Conservation (phyloP, 2,113 vertebrate species). For the Bujurquina vittata region DNA sequence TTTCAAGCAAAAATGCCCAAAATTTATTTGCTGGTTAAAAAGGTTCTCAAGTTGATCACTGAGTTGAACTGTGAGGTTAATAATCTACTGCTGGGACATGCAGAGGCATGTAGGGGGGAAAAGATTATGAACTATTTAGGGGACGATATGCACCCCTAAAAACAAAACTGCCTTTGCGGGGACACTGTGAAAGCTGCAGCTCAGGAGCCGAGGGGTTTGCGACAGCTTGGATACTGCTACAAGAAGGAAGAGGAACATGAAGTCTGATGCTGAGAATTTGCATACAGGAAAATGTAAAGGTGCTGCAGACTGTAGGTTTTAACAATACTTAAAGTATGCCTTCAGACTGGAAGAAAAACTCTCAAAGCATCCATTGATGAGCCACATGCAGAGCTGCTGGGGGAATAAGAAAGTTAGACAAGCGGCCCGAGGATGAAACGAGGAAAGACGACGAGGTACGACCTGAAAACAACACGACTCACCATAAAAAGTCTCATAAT, state of each 20-base stretch:
- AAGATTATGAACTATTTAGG: neutral
- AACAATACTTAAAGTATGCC: neutral
- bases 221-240: neutral
- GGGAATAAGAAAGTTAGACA: neutral
- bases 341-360: neutral
- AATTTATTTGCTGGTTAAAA: neutral
- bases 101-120: neutral
- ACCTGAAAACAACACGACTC: slow-evolving; percentile 15
- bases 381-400: slow-evolving; percentile 31
- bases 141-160: neutral
- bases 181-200: neutral
- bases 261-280: neutral
- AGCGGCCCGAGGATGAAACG: neutral
- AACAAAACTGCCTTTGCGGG: neutral
- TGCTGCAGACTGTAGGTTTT: neutral
- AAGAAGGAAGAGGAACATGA: neutral
- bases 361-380: slow-evolving; percentile 6
- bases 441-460: neutral
- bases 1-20: neutral
- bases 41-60: neutral
- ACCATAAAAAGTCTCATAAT: slow-evolving; percentile 37
- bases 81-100: neutral
- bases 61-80: neutral
- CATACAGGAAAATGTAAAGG: slow-evolving; percentile 12
- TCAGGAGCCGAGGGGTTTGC: neutral